A percentile compares a stretch with the other conserved stretches of the same genome.
These are phyloP conservation scores for Teleogryllus occipitalis DNA, from an alignment of 1,140 invertebrate genomes.

Conservation along the genomic window DNA sequence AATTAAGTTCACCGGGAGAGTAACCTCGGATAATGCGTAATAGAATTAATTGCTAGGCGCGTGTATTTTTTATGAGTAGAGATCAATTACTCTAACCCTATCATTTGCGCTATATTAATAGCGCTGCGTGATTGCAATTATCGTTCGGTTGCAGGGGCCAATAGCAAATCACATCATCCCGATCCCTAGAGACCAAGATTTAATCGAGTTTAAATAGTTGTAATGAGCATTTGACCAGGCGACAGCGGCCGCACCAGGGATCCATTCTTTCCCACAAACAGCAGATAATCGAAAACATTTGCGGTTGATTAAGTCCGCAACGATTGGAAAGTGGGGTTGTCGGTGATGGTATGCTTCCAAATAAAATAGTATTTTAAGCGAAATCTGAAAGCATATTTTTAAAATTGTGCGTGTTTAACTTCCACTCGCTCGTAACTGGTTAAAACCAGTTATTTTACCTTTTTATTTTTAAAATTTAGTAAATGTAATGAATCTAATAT, in stretches of 20 bases:
- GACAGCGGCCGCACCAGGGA: neutral
- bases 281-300: neutral
- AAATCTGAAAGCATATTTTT: too few relatives aligned
- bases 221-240: neutral
- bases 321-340: too few relatives aligned
- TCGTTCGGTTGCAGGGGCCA: neutral
- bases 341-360: too few relatives aligned
- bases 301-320: neutral
- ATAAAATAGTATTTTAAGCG: too few relatives aligned
- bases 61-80: neutral
- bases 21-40: neutral
- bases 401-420: too few relatives aligned
- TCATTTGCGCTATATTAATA: constrained; percentile 5
- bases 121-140: neutral
- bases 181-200: neutral
- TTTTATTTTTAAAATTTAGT: too few relatives aligned
- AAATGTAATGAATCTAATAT: too few relatives aligned
- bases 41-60: neutral
- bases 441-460: too few relatives aligned
- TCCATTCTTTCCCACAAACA: neutral
- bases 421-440: too few relatives aligned
- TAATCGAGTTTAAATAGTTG: constrained; percentile 2
- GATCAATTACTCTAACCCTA: constrained; percentile 4
- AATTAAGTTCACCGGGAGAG: neutral
- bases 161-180: neutral